Base-by-base conservation (phyloP, 2,113 vertebrate genomes). In the Hippocampus comes region DNA sequence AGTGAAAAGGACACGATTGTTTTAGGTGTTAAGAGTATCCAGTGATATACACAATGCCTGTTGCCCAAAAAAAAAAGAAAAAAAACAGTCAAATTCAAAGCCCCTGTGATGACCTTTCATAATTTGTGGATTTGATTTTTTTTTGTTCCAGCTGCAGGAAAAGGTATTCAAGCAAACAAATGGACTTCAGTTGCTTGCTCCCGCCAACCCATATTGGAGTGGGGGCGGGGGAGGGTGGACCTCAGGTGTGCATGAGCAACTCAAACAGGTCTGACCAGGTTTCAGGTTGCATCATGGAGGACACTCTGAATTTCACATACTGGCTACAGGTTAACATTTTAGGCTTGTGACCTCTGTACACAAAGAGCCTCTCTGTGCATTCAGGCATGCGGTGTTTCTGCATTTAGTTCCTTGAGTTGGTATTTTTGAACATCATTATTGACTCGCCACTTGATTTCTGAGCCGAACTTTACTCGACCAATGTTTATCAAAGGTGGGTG, bases 211-310 rank as follows among this genome's bases (percentile, higher is more conserved):
- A 41, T 65, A 6, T 23, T 68, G 48, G 48, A 74, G 56, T 20
- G 23, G 21, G 48, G 38, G 68, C 27, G 27, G 30, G 0, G 30
- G 30, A 5, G 30, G 30, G 30, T 34, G 59, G 46, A 25, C 56
- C 11, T 74, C n/a, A 71, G 12, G 38, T 18, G 56, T 20, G 60
- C 20, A 21, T 67, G 82, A 9, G 2, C 53, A 78, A 63, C 77
- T 34, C 25, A 70, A 93, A 93, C 93, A 70, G 87, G 93, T 91
- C 78, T 82, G 49, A 91, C 92, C 76, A 82, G 89, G 86, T 86
- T 69, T 90, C 88, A 78, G 63, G 81, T 91, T 88, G 78, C 88
- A 78, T 67, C 30, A 20, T 25, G 43, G 53, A 69, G 61, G 82
- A 71, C 83, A 69, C 89, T 83, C 87, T 85, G 72, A 63, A 70